Evolutionary conservation across 2,113 vertebrate genomes (phyloP).

Genomic region (Lonchura striata): DNA sequence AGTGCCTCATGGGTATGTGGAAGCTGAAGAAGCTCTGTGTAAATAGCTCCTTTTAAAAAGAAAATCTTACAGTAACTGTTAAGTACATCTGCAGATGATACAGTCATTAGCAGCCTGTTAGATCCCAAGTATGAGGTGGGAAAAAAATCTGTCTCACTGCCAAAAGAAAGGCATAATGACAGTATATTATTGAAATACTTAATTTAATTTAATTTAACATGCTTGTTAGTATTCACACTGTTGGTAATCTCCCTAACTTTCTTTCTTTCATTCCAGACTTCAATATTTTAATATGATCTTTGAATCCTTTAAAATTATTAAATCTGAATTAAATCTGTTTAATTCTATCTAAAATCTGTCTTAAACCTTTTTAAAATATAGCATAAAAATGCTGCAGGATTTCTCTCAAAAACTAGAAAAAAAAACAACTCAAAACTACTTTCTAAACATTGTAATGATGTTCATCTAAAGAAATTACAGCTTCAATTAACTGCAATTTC

Average conservation of each 20-base stretch:
- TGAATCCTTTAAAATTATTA: not conserved
- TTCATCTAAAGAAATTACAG: conserved; percentile 16
- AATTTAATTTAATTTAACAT: not conserved
- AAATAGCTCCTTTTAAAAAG: not conserved
- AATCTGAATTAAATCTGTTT: not conserved
- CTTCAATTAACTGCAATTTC: conserved; percentile 27
- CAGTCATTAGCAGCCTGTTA: not conserved
- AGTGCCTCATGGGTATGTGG: not conserved
- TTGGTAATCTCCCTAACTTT: not conserved
- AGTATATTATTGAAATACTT: not conserved
- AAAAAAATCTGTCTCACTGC: not conserved
- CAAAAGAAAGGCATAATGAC: not conserved
- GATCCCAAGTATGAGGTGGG: not conserved
- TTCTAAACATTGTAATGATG: not conserved
- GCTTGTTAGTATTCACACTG: not conserved
- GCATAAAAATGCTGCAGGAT: not conserved
- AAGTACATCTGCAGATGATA: not conserved
- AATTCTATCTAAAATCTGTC: not conserved
- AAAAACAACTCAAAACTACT: not conserved
- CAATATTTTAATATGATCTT: not conserved
- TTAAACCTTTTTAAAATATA: not conserved
- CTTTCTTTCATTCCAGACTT: not conserved
- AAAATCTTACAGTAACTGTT: not conserved
- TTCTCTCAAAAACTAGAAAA: not conserved
- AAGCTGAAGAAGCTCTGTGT: not conserved